phyloP scores from a whole-genome alignment of 2,888 invertebrate genomes.

The Melangyna quadrimaculata region DNA sequence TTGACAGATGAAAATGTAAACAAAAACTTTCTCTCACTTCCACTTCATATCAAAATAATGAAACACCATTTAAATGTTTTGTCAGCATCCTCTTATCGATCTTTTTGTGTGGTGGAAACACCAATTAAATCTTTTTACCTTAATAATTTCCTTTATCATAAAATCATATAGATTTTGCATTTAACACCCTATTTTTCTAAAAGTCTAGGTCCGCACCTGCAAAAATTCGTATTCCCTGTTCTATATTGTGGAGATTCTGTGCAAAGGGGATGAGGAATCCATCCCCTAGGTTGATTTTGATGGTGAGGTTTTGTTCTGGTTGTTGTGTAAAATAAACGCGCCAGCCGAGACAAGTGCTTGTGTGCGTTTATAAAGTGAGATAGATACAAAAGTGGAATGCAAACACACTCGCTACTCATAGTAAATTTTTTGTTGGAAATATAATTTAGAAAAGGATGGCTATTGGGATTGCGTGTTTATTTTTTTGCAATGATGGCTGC shows the following conservation, averaged over 20 bases:
- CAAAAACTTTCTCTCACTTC: no score
- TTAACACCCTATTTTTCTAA: neutral
- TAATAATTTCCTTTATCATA: no score
- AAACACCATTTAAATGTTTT: no score
- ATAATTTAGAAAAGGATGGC: slow-evolving; percentile 71
- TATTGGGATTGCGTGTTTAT: slow-evolving; percentile 49
- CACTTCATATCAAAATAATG: no score
- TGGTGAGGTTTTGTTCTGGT: neutral
- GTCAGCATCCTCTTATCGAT: no score
- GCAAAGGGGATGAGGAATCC: neutral
- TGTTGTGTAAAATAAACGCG: slow-evolving; percentile 64
- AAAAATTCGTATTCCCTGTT: slow-evolving; percentile 16
- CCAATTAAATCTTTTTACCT: no score
- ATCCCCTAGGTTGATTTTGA: neutral
- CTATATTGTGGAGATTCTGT: slow-evolving; percentile 5
- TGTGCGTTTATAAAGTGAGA: slow-evolving; percentile 68
- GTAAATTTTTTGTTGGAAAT: slow-evolving; percentile 69
- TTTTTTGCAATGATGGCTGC: slow-evolving; percentile 5
- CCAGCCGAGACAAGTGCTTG: slow-evolving; percentile 60
- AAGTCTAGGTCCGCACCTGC: neutral
- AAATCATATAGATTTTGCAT: neutral
- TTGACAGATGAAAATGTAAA: no score
- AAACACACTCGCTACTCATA: slow-evolving; percentile 53
- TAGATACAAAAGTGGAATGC: slow-evolving; percentile 68
- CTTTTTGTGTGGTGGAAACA: no score